These are phyloP conservation scores for Thripadectes ignobilis DNA, from an alignment of 2,797 vertebrate genomes.

Conservation along the genomic window DNA sequence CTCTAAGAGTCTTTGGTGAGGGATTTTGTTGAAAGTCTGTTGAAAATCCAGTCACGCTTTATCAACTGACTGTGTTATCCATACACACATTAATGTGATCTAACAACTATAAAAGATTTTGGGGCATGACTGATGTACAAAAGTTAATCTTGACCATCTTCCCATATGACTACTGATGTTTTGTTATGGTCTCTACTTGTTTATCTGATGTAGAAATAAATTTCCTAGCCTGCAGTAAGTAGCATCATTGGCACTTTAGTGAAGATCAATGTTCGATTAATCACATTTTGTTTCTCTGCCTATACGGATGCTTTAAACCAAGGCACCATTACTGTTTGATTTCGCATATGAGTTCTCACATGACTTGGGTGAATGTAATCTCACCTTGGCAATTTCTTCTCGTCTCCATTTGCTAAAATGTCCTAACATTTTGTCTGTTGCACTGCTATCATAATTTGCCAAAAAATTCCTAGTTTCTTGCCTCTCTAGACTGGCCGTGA, in stretches of 20 bases:
- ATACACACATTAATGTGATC: neutral
- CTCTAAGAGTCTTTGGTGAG: constrained; percentile 20
- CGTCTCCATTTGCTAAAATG: neutral
- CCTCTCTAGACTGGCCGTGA: neutral
- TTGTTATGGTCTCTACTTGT: neutral
- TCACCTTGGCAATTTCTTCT: neutral
- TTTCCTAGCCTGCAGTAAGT: neutral
- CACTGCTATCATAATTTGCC: neutral
- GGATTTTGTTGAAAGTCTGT: constrained; percentile 50
- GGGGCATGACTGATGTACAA: neutral
- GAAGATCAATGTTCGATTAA: neutral
- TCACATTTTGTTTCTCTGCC: neutral
- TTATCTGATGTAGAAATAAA: neutral
- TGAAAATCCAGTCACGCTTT: constrained; percentile 56
- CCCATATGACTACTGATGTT: neutral
- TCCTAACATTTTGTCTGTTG: neutral
- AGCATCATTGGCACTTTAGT: neutral
- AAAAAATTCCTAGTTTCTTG: neutral
- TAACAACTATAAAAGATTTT: constrained; percentile 11
- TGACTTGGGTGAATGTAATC: neutral
- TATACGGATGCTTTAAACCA: neutral
- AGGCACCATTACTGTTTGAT: neutral
- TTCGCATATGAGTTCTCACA: neutral
- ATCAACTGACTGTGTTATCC: constrained; percentile 32
- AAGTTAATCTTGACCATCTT: constrained; percentile 33